Base-by-base conservation (phyloP, 2,888 invertebrate species). In the Dioctria linearis region DNA sequence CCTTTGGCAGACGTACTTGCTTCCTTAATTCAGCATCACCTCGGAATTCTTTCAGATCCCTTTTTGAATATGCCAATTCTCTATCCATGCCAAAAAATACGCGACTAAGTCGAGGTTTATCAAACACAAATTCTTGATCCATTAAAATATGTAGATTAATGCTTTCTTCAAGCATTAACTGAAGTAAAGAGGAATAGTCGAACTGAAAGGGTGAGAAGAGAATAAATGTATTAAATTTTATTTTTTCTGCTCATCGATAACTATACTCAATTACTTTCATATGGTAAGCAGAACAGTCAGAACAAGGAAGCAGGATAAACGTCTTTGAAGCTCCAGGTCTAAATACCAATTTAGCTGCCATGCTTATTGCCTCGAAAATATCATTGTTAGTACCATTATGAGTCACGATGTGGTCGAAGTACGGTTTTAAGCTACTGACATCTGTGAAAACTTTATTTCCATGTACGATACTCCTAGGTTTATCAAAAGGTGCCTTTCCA, bases 251-350 rank as follows among this genome's bases (percentile, higher is more conserved):
- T 46, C 49, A 46, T 9, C 49, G 49, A 46, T 5, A 46, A 46
- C 49, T 46, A 46, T 46, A 39, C 25, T 54, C 5, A n/a, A 88
- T 89, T 89, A 94, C 94, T 89, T 91, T 91, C 93, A 95, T 94
- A 84, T 91, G 90, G 59, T 89, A 88, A 4, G 92, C 90, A 83
- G 93, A 91, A 87, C 97, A 97, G 78, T 91, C 91, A 9, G 94
- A 92, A 88, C 97, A 97, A 0, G 96, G 94, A 86, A 97, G 86
- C 61, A 97, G 90, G 82, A 97, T 90, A 83, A 97, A 93, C 3
- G 94, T 94, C 86, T 95, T 94, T 0, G 96, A 94, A 40, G 94
- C 96, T 0, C 95, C 97, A 2, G 96, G 92, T 49, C 97, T 92
- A 91, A 95, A 96, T 81, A 94, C 92, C 67, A 96, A 90, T 81